A percentile compares a stretch with the other conserved stretches of the same genome.
Conservation (phyloP, 2,888 invertebrate species). For the Leptopilina syphax region DNA sequence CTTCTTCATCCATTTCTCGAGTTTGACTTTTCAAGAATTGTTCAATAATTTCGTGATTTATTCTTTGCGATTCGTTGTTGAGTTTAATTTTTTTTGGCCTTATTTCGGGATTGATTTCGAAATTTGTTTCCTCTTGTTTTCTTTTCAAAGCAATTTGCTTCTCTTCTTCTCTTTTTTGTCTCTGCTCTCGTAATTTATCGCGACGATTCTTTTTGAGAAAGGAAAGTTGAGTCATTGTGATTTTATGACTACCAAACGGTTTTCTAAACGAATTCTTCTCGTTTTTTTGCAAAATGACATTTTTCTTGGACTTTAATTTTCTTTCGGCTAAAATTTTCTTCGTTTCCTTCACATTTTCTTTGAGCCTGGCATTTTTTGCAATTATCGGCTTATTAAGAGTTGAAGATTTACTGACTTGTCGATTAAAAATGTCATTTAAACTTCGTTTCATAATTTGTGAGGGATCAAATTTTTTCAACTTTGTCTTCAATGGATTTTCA, state of each 20-base stretch:
- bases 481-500: background rate
- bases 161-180: background rate
- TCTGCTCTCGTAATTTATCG: background rate
- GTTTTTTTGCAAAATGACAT: background rate
- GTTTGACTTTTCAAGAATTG: no score
- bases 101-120: no score
- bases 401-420: background rate
- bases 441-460: background rate
- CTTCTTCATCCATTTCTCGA: no score
- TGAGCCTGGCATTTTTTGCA: no score
- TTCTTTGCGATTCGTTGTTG: no score
- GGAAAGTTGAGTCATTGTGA: background rate
- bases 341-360: no score
- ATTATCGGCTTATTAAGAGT: no score
- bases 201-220: background rate
- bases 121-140: no score
- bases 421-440: background rate
- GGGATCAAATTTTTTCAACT: no score
- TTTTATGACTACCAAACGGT: background rate
- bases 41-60: no score
- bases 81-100: no score
- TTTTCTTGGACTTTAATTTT: background rate
- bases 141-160: background rate
- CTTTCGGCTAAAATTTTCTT: background rate
- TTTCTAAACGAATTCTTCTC: background rate